Conservation (phyloP, 2,888 invertebrate species). For the Parochlus steinenii region DNA sequence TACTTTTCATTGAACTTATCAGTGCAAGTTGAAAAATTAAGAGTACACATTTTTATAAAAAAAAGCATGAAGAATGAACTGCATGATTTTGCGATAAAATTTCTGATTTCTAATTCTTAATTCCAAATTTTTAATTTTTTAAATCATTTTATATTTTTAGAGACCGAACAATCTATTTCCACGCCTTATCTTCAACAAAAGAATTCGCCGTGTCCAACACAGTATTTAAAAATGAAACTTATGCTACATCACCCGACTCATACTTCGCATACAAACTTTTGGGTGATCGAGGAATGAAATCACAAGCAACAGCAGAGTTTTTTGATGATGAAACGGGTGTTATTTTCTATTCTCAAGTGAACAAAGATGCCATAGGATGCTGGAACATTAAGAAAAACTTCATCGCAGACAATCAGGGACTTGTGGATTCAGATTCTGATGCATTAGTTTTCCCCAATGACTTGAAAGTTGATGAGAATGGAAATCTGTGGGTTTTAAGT, state of each 20-base stretch:
- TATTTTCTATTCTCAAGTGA: constrained; percentile 56
- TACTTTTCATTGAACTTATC: no score
- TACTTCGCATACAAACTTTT: constrained; percentile 55
- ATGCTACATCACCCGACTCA: constrained; percentile 45
- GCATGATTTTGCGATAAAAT: no score
- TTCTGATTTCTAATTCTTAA: no score
- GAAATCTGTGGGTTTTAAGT: constrained; percentile 56
- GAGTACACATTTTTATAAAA: no score
- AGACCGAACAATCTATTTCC: constrained; percentile 61
- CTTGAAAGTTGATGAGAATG: constrained; percentile 45
- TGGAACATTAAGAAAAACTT: constrained; percentile 57
- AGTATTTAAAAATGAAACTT: constrained; percentile 52
- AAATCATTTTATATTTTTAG: constrained; percentile 20
- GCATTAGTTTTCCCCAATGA: constrained; percentile 64
- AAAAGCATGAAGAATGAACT: no score
- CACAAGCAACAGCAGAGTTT: constrained; percentile 56
- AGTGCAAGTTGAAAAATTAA: no score
- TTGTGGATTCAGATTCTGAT: constrained; percentile 49
- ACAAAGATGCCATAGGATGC: constrained; percentile 61
- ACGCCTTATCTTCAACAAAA: constrained; percentile 60
- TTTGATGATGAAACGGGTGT: constrained; percentile 50
- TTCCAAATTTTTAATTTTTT: no score
- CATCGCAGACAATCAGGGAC: constrained; percentile 44
- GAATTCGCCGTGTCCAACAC: constrained; percentile 64
- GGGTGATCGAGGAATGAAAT: constrained; percentile 55